A percentile compares a stretch with the other conserved stretches of the same genome.
Evolutionary conservation across 2,113 vertebrate genomes (phyloP).

Genomic region (Asarcornis scutulata): DNA sequence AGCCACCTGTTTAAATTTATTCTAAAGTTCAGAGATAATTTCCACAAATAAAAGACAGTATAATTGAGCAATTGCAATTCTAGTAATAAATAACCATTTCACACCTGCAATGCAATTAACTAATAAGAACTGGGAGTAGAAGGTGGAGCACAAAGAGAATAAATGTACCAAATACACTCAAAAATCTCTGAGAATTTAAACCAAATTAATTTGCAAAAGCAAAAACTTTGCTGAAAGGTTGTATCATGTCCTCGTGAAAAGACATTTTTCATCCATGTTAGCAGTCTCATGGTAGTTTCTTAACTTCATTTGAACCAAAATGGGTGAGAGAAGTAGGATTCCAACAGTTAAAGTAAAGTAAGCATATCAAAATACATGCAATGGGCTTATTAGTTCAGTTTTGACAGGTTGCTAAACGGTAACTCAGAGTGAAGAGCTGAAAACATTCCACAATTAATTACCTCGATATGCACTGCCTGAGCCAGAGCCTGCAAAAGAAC

Average conservation of each 20-base stretch:
- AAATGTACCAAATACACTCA: background rate
- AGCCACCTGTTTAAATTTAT: background rate
- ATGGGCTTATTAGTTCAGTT: conserved; percentile 71
- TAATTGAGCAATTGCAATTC: background rate
- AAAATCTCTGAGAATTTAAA: background rate
- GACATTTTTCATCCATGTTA: background rate
- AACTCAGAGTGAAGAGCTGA: conserved; percentile 74
- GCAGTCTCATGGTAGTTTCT: background rate
- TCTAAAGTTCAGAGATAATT: background rate
- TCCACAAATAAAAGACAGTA: background rate
- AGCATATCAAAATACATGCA: conserved; percentile 49
- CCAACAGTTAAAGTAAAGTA: conserved; percentile 49
- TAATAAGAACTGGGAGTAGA: background rate
- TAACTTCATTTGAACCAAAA: background rate
- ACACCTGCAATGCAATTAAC: background rate
- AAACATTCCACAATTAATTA: conserved; percentile 89
- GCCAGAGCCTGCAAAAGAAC: conserved; percentile 75
- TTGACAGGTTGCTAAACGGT: conserved; percentile 82
- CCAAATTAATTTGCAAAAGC: background rate
- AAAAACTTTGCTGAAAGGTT: background rate
- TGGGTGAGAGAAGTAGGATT: background rate
- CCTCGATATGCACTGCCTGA: conserved; percentile 76
- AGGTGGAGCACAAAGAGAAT: background rate
- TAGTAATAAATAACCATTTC: background rate
- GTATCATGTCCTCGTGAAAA: background rate